Base-by-base conservation (phyloP, 2,888 invertebrate genomes). In the Drosophila helvetica region DNA sequence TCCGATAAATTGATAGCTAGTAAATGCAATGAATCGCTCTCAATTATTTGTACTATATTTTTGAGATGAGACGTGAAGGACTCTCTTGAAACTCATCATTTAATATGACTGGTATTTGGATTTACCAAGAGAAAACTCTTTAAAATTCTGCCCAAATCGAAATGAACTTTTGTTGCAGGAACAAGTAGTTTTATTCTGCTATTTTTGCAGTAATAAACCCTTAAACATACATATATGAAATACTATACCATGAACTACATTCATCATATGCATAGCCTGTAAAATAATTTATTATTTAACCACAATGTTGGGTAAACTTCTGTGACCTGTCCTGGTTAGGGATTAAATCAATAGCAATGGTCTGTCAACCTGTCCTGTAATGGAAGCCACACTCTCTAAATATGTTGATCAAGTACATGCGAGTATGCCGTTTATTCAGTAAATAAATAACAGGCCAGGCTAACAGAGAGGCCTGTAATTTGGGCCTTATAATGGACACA, bases 1-100 rank as follows among this genome's bases (percentile, higher is more conserved):
- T 43, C 65, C 46, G 42, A 12, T 33, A 12, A 33, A 15, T 53
- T 53, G 53, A 65, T 65, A 27, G 65, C 65, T 22, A 22, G 6
- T 42, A 38, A 42, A 47, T 10, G 42, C 18, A 53, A 65, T 65
- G 65, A 65, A 65, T 65, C n/a, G 15, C 38, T 38, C 15, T 12
- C 3, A 30, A 10, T 3, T 30, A 30, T 10, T 30, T 30, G 9
- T 30, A 10, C 10, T 30, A 30, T 30, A 30, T 30, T 12, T 30
- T 10, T 3, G 9, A 12, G 25, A 3, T 30, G 1, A 25, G 8
- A 8, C 8, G 8, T 7, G 2, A 2, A 2, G 7, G 6, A 38
- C 5, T 15, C 15, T 33, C 15, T 33, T 33, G 1, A 15, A 38
- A 0, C 38, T 6, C n/a, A n/a, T n/a, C n/a, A n/a, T n/a, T n/a